Evolutionary conservation across 2,113 vertebrate species (phyloP).

Genomic region (Pandion haliaetus): DNA sequence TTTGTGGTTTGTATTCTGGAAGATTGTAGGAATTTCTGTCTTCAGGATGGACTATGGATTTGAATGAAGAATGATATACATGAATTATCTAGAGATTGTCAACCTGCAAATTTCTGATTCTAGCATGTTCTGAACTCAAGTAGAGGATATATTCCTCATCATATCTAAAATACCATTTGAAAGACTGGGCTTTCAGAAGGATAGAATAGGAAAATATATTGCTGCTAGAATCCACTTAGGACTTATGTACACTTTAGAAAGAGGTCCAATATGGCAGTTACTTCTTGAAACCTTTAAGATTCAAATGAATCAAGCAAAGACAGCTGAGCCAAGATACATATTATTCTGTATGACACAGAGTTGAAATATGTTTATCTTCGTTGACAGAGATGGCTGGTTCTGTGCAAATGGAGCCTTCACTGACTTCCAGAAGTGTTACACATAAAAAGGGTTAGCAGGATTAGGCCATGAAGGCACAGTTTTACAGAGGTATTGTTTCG

Average conservation of each 20-base stretch:
- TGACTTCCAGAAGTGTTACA: neutral
- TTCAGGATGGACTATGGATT: neutral
- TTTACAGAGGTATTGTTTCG: neutral
- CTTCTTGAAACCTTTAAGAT: neutral
- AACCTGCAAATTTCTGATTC: neutral
- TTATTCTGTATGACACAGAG: neutral
- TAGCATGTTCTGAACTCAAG: neutral
- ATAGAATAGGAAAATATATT: neutral
- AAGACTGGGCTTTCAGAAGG: neutral
- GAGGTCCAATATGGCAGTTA: neutral
- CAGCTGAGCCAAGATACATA: neutral
- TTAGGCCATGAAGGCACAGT: neutral
- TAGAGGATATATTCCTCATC: neutral
- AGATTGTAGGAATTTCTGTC: neutral
- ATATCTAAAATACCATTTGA: neutral
- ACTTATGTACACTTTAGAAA: neutral
- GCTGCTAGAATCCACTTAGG: neutral
- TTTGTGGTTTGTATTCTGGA: neutral
- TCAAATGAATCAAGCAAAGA: neutral
- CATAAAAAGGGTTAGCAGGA: neutral
- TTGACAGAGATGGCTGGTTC: neutral
- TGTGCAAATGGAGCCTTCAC: neutral
- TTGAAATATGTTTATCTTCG: neutral
- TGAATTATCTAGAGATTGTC: neutral
- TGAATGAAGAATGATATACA: neutral